Percentiles rank a stretch among this genome's conserved stretches.
Evolutionary conservation across 1,140 invertebrate genomes (phyloP).

Genomic region (Drosophila nasuta): DNA sequence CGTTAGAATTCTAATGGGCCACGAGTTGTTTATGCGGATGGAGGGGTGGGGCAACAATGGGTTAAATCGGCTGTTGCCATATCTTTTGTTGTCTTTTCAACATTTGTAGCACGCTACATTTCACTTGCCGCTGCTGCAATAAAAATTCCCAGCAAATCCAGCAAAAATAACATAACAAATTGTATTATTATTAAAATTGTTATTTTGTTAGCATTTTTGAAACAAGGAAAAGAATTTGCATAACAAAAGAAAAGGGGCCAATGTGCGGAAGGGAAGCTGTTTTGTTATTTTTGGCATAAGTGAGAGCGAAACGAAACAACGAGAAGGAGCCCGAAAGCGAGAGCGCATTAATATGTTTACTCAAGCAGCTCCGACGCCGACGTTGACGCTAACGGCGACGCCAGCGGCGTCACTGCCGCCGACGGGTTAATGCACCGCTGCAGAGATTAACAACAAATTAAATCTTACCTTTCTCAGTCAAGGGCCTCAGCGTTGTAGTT

Average conservation of each 20-base stretch:
- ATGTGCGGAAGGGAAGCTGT: constrained; percentile 3
- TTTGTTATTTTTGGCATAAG: constrained; percentile 78
- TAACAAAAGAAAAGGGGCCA: constrained; percentile 61
- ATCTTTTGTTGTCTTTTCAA: constrained; percentile 18
- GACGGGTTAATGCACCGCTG: constrained; percentile 48
- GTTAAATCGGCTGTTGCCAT: constrained; percentile 20
- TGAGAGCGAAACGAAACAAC: constrained; percentile 22
- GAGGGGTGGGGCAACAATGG: constrained; percentile 9
- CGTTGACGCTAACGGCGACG: not conserved
- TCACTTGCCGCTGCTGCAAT: constrained; percentile 41
- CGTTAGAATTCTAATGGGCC: constrained; percentile 37
- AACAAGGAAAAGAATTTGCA: constrained; percentile 71
- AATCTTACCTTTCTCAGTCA: constrained; percentile 68
- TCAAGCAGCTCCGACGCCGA: constrained; percentile 34
- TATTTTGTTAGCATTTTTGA: constrained; percentile 50
- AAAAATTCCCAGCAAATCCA: constrained; percentile 65
- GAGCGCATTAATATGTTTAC: constrained; percentile 51
- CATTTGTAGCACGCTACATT: constrained; percentile 24
- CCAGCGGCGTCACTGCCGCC: constrained; percentile 19
- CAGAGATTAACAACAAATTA: constrained; percentile 44
- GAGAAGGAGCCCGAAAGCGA: constrained; percentile 23
- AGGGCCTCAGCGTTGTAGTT: constrained; percentile 52
- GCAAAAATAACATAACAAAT: constrained; percentile 60
- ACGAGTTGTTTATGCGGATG: constrained; percentile 26
- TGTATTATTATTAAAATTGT: constrained; percentile 48